Evolutionary conservation across 2,797 vertebrate genomes (phyloP).

Genomic region (Cygnus olor): DNA sequence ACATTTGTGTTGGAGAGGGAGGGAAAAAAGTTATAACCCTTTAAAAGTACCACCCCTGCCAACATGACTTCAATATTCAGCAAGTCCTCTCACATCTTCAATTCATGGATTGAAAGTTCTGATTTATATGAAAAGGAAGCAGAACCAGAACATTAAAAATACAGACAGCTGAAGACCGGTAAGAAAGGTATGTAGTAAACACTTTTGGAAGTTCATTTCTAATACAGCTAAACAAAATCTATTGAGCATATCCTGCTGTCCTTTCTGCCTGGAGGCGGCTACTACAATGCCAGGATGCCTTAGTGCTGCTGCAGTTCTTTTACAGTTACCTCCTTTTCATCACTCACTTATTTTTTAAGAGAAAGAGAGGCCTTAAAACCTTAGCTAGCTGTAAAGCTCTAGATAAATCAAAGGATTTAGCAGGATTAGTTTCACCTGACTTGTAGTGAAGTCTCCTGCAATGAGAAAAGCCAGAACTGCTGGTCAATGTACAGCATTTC

Average conservation of each 20-base stretch:
- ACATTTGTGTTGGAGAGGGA: neutral
- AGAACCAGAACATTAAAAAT: neutral
- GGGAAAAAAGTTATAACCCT: neutral
- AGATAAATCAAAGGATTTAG: neutral
- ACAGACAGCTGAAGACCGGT: neutral
- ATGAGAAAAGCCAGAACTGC: neutral
- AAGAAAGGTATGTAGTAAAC: neutral
- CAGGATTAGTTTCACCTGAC: neutral
- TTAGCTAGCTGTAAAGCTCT: neutral
- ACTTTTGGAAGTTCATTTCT: neutral
- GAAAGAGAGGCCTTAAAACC: neutral
- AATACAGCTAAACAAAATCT: neutral
- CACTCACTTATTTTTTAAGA: rapidly evolving
- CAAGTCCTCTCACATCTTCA: neutral
- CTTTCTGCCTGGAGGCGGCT: neutral
- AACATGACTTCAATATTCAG: rapidly evolving
- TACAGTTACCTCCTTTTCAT: neutral
- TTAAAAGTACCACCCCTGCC: neutral
- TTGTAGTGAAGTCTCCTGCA: neutral
- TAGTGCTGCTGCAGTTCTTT: neutral
- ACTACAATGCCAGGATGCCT: neutral
- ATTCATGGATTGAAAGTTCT: neutral
- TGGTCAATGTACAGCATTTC: neutral
- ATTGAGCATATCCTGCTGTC: neutral
- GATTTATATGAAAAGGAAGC: neutral